Conservation (phyloP, 2,113 vertebrate species). For the Galemys pyrenaicus region DNA sequence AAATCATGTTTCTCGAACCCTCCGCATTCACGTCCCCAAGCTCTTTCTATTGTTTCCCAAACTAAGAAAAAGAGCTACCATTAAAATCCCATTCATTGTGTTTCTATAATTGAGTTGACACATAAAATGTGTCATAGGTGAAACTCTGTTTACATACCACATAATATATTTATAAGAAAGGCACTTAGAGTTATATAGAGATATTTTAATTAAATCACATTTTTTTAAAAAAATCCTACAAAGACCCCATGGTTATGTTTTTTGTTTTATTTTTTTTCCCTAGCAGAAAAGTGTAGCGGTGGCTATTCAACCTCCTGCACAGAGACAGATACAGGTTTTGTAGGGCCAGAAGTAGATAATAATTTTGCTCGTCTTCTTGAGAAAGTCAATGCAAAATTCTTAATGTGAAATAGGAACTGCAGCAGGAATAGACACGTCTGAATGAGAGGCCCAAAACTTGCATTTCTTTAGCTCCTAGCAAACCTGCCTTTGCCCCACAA, state of each 20-base stretch:
- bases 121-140: neutral
- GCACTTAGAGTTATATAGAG: neutral
- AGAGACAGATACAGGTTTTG: neutral
- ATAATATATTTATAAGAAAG: neutral
- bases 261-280: no score
- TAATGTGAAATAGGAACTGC: neutral
- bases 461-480: neutral
- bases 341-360: neutral
- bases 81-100: neutral
- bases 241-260: neutral
- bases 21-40: constrained; percentile 3
- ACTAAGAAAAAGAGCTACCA: constrained; percentile 36
- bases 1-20: constrained; percentile 20
- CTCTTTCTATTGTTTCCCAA: constrained; percentile 13
- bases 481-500: neutral
- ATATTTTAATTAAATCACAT: neutral
- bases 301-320: neutral
- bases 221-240: neutral
- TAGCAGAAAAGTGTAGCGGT: neutral
- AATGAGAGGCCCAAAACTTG: neutral
- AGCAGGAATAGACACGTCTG: neutral
- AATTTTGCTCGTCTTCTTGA: neutral
- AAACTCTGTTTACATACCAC: neutral
- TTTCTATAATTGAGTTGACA: neutral
- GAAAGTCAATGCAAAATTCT: neutral